These are phyloP conservation scores for Drosophila albomicans DNA, from an alignment of 1,140 invertebrate genomes.

Conservation along the genomic window DNA sequence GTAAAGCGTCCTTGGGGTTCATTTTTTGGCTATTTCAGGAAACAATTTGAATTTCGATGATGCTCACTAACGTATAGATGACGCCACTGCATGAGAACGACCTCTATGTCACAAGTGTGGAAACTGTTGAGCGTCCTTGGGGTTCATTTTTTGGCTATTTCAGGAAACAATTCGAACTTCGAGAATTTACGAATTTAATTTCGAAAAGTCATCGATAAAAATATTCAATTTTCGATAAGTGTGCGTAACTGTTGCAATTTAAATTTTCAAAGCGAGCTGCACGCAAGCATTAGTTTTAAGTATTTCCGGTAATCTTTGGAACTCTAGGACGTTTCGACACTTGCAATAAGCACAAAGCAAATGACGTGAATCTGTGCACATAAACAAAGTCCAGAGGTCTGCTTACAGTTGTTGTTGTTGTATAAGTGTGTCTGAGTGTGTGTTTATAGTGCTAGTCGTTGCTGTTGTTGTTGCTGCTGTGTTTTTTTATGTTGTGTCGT, in stretches of 20 bases:
- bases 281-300: constrained; percentile 2
- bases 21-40: not conserved
- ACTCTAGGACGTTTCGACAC: not conserved
- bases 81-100: not conserved
- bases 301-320: not conserved
- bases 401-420: not conserved
- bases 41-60: not conserved
- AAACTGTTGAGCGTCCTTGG: not conserved
- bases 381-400: constrained; percentile 11
- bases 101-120: not conserved
- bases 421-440: constrained; percentile 11
- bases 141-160: not conserved
- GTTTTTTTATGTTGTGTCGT: constrained; percentile 36
- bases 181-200: not conserved
- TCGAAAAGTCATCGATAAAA: not conserved
- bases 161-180: not conserved
- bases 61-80: too few relatives aligned
- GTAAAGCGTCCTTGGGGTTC: not conserved
- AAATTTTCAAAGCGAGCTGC: not conserved
- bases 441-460: constrained; percentile 2
- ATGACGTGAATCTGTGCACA: constrained; percentile 25
- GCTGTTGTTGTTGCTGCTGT: constrained; percentile 29
- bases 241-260: not conserved
- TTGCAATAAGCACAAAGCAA: constrained; percentile 1
- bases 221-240: not conserved